Conservation (phyloP, 2,888 invertebrate species). For the Nomada ferruginata region DNA sequence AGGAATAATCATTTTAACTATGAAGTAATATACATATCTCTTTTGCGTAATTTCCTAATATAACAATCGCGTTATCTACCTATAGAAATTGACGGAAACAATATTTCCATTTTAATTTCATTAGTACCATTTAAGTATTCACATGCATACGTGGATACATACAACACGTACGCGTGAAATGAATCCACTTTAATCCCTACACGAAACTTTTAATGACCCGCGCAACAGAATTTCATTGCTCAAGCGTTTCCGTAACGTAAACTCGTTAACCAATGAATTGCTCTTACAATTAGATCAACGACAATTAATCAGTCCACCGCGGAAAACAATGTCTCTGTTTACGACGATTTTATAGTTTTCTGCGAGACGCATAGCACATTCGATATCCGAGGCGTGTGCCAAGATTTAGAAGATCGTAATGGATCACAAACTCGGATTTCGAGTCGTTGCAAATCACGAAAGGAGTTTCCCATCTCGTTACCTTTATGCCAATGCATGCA, state of each 20-base stretch:
- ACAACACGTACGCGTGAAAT: no score
- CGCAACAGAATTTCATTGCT: slow-evolving; percentile 20
- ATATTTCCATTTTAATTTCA: slow-evolving; percentile 11
- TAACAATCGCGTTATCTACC: no score
- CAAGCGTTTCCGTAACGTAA: slow-evolving; percentile 26
- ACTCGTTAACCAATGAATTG: slow-evolving; percentile 41
- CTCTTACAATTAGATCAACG: slow-evolving; percentile 21
- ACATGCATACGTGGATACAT: no score
- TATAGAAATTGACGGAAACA: no score
- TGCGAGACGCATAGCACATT: slow-evolving; percentile 13
- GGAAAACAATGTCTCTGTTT: slow-evolving; percentile 45
- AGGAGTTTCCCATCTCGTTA: not conserved
- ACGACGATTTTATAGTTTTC: slow-evolving; percentile 42
- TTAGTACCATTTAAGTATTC: not conserved
- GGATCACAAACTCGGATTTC: slow-evolving; percentile 1
- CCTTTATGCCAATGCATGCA: slow-evolving; percentile 1
- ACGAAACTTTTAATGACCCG: slow-evolving; percentile 39
- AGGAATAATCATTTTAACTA: no score
- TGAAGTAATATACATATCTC: no score
- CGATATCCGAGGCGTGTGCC: slow-evolving; percentile 36
- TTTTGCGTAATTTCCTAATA: no score
- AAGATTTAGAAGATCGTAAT: not conserved
- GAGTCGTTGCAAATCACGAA: slow-evolving; percentile 2
- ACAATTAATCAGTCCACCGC: slow-evolving; percentile 43
- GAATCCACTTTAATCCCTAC: slow-evolving; percentile 11